Percentiles rank a stretch among this genome's conserved stretches.
phyloP scores from a whole-genome alignment of 2,113 vertebrate genomes.

The Thalassarche chlororhynchos region DNA sequence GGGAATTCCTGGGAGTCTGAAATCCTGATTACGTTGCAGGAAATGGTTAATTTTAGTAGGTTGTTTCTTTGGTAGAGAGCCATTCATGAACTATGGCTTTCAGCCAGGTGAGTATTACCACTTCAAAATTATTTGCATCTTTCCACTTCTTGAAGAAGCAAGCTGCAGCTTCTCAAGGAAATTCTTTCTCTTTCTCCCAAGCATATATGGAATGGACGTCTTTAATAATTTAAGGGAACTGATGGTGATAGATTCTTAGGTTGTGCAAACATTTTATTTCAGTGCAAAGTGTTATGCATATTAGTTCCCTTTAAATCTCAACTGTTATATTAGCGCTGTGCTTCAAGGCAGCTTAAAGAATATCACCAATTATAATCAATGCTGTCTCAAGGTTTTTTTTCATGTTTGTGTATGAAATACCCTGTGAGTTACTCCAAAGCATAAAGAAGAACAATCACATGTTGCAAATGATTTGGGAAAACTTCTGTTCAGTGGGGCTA shows the following conservation, averaged over 20 bases:
- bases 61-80: not conserved
- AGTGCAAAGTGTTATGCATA: not conserved
- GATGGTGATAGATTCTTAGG: not conserved
- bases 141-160: not conserved
- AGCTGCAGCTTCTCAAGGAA: not conserved
- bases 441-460: not conserved
- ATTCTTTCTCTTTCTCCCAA: not conserved
- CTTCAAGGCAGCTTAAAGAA: not conserved
- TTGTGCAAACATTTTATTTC: not conserved
- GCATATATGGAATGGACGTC: rapidly evolving
- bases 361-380: not conserved
- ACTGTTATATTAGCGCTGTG: not conserved
- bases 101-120: not conserved
- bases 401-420: not conserved
- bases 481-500: not conserved
- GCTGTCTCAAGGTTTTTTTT: not conserved
- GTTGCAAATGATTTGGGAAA: not conserved
- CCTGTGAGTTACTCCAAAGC: not conserved
- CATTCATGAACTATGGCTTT: not conserved
- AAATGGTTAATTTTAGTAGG: not conserved
- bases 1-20: not conserved
- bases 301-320: not conserved
- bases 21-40: not conserved
- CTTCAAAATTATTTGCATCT: not conserved
- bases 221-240: not conserved